Evolutionary conservation across 2,113 vertebrate species (phyloP).

Genomic region (Romanogobio albipinnatus): DNA sequence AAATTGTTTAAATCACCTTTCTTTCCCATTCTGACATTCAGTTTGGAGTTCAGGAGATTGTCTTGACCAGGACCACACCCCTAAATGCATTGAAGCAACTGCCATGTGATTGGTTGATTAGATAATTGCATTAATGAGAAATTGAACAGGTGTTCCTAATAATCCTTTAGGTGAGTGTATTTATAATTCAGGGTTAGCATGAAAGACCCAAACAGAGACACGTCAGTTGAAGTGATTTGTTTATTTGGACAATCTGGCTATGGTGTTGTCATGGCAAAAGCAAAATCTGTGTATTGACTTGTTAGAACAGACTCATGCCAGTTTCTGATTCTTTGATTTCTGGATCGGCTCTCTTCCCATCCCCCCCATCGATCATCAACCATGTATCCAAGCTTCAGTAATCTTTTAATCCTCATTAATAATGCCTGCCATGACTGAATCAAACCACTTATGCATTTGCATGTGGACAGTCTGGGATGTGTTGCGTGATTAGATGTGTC

Average conservation of each 20-base stretch:
- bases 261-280: conserved; percentile 25
- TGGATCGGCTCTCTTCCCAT: accelerated
- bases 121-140: no score
- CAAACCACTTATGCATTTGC: not conserved
- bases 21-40: no score
- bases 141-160: no score
- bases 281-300: not conserved
- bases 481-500: not conserved
- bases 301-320: not conserved
- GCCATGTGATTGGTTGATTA: no score
- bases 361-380: not conserved
- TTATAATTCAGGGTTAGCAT: not conserved
- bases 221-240: not conserved
- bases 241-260: not conserved
- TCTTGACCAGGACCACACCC: no score
- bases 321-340: not conserved
- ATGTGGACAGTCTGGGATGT: not conserved
- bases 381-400: not conserved
- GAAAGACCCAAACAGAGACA: not conserved
- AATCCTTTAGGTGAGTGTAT: no score
- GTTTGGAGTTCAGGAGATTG: no score
- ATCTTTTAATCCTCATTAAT: not conserved
- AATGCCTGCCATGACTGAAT: not conserved
- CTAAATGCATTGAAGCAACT: no score
- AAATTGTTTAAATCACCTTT: no score